Conservation (phyloP, 37 sponge, comb jelly and placozoan species). For the Beroe ovata region DNA sequence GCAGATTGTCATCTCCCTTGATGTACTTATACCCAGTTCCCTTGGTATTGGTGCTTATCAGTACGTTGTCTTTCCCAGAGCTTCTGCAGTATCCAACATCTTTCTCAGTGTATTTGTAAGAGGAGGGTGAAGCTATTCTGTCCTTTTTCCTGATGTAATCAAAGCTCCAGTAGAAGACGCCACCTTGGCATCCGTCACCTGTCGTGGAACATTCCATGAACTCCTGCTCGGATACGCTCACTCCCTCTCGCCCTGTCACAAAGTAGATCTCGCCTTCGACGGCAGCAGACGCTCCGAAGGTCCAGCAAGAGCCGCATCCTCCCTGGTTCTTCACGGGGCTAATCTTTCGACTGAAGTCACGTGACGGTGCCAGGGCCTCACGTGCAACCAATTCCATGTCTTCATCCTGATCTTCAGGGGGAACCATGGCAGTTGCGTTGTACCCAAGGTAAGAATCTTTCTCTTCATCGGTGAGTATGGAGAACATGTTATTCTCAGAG, state of each 20-base stretch:
- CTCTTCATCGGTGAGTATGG: background rate
- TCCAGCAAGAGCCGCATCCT: background rate
- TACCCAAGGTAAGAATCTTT: background rate
- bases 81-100: background rate
- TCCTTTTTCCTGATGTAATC: background rate
- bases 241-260: background rate
- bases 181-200: background rate
- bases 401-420: background rate
- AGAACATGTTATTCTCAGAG: background rate
- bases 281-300: background rate
- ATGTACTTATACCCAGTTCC: background rate
- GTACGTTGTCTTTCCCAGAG: background rate
- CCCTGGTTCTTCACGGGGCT: background rate
- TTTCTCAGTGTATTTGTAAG: background rate
- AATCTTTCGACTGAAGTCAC: background rate
- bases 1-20: constrained; percentile 11
- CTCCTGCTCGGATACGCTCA: background rate
- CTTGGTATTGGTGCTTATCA: background rate
- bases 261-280: background rate
- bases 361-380: background rate
- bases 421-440: background rate
- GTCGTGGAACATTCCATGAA: background rate
- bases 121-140: background rate
- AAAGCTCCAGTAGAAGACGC: background rate
- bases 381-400: no score